phyloP scores from a whole-genome alignment of 35 echinoderm and acorn worm genomes.

The Apostichopus californicus region DNA sequence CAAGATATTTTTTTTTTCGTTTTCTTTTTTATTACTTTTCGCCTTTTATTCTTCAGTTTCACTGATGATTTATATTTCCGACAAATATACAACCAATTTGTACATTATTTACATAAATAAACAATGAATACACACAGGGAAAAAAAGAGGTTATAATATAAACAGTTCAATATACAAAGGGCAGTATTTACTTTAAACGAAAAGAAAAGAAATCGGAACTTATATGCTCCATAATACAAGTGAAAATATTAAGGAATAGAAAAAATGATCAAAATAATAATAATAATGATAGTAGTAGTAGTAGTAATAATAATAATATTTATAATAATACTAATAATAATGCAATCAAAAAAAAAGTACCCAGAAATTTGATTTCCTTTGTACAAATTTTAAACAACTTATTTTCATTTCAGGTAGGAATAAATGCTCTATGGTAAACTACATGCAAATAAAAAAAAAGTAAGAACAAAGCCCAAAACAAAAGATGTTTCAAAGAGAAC shows the following conservation, averaged over 20 bases:
- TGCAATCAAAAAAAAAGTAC: not conserved
- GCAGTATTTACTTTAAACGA: not conserved
- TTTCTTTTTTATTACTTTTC: not conserved
- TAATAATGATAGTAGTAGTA: not conserved
- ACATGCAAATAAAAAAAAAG: not conserved
- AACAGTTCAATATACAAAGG: slow-evolving; percentile 2
- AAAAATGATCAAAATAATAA: not conserved
- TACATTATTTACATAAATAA: slow-evolving; percentile 38
- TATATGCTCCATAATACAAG: not conserved
- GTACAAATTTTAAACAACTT: not conserved
- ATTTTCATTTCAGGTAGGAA: not conserved
- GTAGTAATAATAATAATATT: too few relatives aligned
- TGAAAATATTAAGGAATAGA: not conserved
- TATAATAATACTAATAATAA: too few relatives aligned
- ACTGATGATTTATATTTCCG: slow-evolving; percentile 40
- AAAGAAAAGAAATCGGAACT: not conserved
- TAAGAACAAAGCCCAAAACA: not conserved
- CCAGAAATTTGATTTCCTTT: not conserved
- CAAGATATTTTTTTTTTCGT: not conserved
- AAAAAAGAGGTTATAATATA: not conserved
- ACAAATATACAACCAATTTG: slow-evolving; percentile 51
- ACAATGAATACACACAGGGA: slow-evolving; percentile 21
- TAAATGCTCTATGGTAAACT: not conserved
- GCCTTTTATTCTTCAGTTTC: slow-evolving; percentile 41
- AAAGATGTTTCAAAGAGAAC: not conserved